phyloP scores from a whole-genome alignment of 1,140 invertebrate genomes.

The Nixonia krombeini region DNA sequence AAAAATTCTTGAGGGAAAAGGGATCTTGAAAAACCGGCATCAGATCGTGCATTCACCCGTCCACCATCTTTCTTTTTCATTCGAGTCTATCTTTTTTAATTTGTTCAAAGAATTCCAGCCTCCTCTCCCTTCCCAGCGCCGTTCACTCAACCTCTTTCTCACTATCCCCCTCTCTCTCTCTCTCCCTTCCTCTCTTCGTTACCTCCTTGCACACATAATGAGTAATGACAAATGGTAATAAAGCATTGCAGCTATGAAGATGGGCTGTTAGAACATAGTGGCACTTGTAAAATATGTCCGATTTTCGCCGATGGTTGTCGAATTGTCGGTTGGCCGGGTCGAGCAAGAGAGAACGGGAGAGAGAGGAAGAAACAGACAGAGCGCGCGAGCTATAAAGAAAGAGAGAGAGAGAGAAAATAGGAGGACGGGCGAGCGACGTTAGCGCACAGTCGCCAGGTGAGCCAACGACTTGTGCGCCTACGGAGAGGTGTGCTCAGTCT shows the following conservation, averaged over 20 bases:
- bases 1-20: not conserved
- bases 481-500: slow-evolving; percentile 25
- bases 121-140: no score
- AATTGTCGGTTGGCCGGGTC: not conserved
- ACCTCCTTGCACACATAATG: slow-evolving; percentile 6
- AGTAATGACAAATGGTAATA: slow-evolving; percentile 25
- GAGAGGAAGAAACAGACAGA: slow-evolving; percentile 19
- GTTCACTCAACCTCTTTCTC: no score
- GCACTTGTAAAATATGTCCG: not conserved
- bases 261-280: not conserved
- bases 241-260: not conserved
- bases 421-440: slow-evolving; percentile 12
- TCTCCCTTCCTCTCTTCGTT: slow-evolving; percentile 22
- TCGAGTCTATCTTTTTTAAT: slow-evolving; percentile 8
- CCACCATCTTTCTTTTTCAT: slow-evolving; percentile 15
- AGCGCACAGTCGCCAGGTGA: slow-evolving; percentile 67
- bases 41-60: no score
- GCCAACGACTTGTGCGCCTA: slow-evolving; percentile 52
- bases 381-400: slow-evolving; percentile 36
- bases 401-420: slow-evolving; percentile 7
- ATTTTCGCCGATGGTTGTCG: slow-evolving; percentile 12
- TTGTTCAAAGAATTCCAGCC: no score
- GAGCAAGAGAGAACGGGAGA: slow-evolving; percentile 8
- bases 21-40: not conserved
- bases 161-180: no score